Evolutionary conservation across 1,140 invertebrate species (phyloP).

Genomic region (Lepidotrigona ventralis): DNA sequence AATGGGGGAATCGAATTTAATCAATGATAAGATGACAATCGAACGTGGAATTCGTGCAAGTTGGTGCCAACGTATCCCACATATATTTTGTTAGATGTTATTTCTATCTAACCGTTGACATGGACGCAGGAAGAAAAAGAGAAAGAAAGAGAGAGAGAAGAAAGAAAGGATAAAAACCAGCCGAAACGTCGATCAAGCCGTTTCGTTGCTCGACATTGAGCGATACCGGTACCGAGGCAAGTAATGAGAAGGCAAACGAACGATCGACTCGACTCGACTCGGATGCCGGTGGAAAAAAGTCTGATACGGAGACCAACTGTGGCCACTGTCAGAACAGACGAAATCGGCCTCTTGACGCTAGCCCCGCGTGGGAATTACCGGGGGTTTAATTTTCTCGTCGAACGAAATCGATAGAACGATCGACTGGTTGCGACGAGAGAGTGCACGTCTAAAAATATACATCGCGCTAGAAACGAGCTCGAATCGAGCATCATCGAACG

Average conservation of each 20-base stretch:
- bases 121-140: no score
- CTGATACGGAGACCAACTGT: neutral
- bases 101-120: neutral
- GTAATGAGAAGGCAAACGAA: conserved; percentile 32
- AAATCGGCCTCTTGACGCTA: conserved; percentile 3
- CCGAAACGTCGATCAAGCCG: neutral
- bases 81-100: neutral
- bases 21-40: neutral
- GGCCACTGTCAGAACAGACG: neutral
- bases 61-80: neutral
- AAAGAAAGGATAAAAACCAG: neutral
- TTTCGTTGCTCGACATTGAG: neutral
- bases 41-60: neutral
- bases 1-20: neutral
- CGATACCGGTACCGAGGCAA: neutral
- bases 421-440: neutral
- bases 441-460: neutral
- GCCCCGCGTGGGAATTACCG: neutral
- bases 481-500: neutral
- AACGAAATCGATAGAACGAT: neutral
- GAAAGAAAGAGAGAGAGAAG: no score
- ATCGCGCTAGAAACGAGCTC: neutral
- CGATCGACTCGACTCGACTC: neutral
- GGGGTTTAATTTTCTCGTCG: neutral
- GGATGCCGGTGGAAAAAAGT: neutral